A percentile compares a stretch with the other conserved stretches of the same genome.
Evolutionary conservation across 1,140 invertebrate species (phyloP).

Genomic region (Drosophila mauritiana): DNA sequence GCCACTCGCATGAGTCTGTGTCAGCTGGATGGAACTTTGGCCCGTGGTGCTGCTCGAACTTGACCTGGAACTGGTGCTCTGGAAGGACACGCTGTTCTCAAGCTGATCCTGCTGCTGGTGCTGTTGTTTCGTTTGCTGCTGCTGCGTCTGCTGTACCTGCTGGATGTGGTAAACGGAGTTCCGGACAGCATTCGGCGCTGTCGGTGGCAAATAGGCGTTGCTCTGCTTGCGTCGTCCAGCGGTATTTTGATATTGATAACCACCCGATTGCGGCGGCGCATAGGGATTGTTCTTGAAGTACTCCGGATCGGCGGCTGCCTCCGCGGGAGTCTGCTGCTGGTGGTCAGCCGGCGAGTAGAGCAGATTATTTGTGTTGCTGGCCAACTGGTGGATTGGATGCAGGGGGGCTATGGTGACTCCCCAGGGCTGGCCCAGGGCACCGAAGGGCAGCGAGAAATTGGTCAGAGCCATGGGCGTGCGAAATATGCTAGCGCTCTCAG

Average conservation of each 20-base stretch:
- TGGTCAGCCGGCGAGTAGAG: slow-evolving; percentile 82
- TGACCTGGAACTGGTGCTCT: slow-evolving; percentile 54
- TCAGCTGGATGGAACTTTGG: slow-evolving; percentile 60
- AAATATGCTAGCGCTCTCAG: slow-evolving; percentile 5
- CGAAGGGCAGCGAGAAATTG: slow-evolving; percentile 83
- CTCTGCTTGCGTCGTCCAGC: slow-evolving; percentile 51
- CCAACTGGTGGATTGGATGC: slow-evolving; percentile 80
- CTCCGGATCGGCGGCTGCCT: slow-evolving; percentile 16
- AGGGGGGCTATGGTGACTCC: slow-evolving; percentile 78
- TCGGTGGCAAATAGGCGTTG: slow-evolving; percentile 78
- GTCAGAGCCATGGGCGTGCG: slow-evolving; percentile 69
- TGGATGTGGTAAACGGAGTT: slow-evolving; percentile 72
- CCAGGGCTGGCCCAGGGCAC: slow-evolving; percentile 72
- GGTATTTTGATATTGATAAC: slow-evolving; percentile 61
- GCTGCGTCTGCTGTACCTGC: slow-evolving; percentile 47
- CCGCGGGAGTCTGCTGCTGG: slow-evolving; percentile 56
- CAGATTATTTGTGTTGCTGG: slow-evolving; percentile 82
- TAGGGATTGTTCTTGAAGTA: slow-evolving; percentile 44
- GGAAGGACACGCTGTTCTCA: slow-evolving; percentile 63
- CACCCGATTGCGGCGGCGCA: slow-evolving; percentile 28
- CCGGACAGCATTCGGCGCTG: slow-evolving; percentile 46
- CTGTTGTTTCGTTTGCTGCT: slow-evolving; percentile 40
- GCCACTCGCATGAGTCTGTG: slow-evolving; percentile 48
- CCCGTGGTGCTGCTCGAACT: slow-evolving; percentile 43
- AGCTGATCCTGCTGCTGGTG: slow-evolving; percentile 51